Evolutionary conservation across 2,797 vertebrate genomes (phyloP).

Genomic region (Tinamus major): DNA sequence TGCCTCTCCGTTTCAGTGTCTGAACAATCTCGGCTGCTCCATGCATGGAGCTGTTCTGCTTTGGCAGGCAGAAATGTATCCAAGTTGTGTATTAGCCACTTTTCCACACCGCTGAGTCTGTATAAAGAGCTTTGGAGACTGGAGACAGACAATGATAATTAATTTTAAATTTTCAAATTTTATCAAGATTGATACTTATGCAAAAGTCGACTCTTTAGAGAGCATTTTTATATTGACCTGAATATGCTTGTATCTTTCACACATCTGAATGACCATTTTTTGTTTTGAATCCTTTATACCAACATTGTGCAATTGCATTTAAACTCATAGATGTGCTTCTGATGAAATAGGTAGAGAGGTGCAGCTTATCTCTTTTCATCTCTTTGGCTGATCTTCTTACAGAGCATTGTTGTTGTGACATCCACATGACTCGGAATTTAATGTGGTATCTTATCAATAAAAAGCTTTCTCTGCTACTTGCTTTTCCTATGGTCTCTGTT

Average conservation of each 20-base stretch:
- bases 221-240: background rate
- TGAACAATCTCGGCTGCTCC: background rate
- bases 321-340: background rate
- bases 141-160: background rate
- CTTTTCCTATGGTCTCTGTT: background rate
- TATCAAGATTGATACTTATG: background rate
- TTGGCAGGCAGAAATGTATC: conserved; percentile 1
- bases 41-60: background rate
- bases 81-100: background rate
- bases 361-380: background rate
- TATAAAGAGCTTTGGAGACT: background rate
- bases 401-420: background rate
- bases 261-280: background rate
- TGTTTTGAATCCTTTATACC: background rate
- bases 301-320: background rate
- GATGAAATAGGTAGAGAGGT: background rate
- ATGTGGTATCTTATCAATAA: background rate
- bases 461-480: rapidly evolving
- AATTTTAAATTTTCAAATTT: background rate
- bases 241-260: background rate
- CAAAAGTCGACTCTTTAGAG: background rate
- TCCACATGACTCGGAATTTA: background rate
- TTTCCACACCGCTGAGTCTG: background rate
- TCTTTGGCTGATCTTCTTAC: background rate
- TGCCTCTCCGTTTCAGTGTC: background rate